phyloP scores from a whole-genome alignment of 2,797 vertebrate species.

The Naso thynnoides region DNA sequence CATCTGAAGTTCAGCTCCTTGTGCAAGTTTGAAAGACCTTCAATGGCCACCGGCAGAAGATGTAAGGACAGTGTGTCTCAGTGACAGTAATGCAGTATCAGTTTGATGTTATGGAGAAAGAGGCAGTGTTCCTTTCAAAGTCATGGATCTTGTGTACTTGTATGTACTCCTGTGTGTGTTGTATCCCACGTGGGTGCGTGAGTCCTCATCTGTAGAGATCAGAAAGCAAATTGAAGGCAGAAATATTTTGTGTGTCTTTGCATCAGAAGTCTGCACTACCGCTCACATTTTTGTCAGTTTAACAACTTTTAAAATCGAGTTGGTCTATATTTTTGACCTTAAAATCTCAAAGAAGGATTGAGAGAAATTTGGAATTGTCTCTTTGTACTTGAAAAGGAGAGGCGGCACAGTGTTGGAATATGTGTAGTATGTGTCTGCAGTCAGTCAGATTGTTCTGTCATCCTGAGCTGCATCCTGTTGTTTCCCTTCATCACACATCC shows the following conservation, averaged over 20 bases:
- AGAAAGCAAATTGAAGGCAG: slow-evolving; percentile 12
- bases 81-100: slow-evolving; percentile 9
- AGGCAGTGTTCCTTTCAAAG: slow-evolving; percentile 8
- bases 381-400: background rate
- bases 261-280: background rate
- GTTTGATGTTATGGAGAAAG: slow-evolving; percentile 4
- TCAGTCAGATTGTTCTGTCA: background rate
- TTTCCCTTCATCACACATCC: slow-evolving; percentile 70
- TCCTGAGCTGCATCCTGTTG: slow-evolving; percentile 8
- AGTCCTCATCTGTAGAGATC: slow-evolving; percentile 15
- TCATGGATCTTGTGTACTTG: background rate
- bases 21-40: slow-evolving; percentile 24
- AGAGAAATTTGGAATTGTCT: background rate
- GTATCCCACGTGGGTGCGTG: background rate
- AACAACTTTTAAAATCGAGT: background rate
- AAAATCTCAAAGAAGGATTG: background rate
- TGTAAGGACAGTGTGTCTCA: slow-evolving; percentile 14
- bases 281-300: background rate
- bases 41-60: slow-evolving; percentile 7
- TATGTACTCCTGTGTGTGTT: slow-evolving; percentile 7
- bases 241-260: slow-evolving; percentile 2
- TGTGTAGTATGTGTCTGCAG: no score
- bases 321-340: background rate
- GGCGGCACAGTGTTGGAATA: no score
- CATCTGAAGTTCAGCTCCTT: slow-evolving; percentile 22